Percentiles rank a stretch among this genome's conserved stretches.
Conservation (phyloP, 2,797 vertebrate genomes). For the Gymnothorax javanicus region DNA sequence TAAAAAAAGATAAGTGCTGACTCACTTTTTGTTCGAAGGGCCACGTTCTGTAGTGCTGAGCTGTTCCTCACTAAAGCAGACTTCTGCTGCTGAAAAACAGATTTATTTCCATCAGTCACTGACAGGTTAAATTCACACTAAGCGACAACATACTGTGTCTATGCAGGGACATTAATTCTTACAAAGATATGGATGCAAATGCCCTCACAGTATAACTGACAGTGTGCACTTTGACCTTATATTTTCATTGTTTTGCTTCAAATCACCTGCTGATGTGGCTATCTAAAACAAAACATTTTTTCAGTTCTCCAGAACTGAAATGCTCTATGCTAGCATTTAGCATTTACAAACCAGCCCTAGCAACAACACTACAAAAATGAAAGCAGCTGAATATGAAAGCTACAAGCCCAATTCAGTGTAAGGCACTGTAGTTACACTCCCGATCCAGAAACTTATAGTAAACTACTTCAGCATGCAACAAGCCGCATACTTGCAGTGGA, state of each 20-base stretch:
- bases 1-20: background rate
- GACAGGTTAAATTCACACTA: background rate
- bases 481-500: background rate
- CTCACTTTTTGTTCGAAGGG: slow-evolving; percentile 68
- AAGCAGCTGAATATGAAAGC: background rate
- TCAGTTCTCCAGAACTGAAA: no score
- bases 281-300: no score
- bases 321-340: background rate
- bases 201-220: no score
- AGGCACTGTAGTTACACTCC: background rate
- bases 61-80: slow-evolving; percentile 83
- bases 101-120: background rate
- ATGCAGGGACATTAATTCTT: background rate
- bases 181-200: no score
- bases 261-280: no score
- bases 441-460: background rate
- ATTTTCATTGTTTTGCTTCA: no score
- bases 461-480: background rate
- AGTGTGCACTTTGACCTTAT: no score
- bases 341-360: background rate
- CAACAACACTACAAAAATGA: background rate
- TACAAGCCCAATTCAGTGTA: background rate
- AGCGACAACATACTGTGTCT: background rate
- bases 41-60: slow-evolving; percentile 83
- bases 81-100: slow-evolving; percentile 82